Conservation (phyloP, 2,797 vertebrate genomes). For the Dipus sagitta region DNA sequence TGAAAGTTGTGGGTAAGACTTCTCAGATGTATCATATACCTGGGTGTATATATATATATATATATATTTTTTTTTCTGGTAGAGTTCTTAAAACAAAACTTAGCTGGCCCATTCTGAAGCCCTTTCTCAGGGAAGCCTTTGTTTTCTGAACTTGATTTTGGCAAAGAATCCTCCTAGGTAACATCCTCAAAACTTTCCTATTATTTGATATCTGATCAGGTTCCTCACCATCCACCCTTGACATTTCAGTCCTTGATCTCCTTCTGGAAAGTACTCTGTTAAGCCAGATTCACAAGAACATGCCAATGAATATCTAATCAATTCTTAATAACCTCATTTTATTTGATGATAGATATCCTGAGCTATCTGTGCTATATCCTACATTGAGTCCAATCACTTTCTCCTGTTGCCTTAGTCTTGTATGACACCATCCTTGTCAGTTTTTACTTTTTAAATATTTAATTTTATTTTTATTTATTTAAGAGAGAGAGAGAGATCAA, state of each 20-base stretch:
- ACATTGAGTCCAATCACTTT: not conserved
- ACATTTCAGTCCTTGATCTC: not conserved
- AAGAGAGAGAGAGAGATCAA: too few relatives aligned
- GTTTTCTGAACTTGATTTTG: not conserved
- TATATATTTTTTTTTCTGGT: not conserved
- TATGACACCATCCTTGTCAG: not conserved
- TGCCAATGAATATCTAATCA: not conserved
- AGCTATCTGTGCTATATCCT: not conserved
- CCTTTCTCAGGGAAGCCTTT: not conserved
- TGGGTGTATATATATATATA: too few relatives aligned
- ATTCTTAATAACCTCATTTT: not conserved
- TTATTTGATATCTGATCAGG: not conserved
- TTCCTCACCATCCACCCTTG: not conserved
- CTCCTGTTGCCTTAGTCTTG: not conserved
- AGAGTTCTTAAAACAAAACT: not conserved
- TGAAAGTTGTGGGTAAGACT: not conserved
- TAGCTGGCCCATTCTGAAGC: not conserved
- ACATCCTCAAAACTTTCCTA: not conserved
- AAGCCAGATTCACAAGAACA: not conserved
- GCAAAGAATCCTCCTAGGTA: not conserved
- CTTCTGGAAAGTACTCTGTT: not conserved
- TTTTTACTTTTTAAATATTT: too few relatives aligned
- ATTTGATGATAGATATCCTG: not conserved
- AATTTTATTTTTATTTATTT: too few relatives aligned
- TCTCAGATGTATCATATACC: not conserved